These are phyloP conservation scores for Anabas testudineus DNA, from an alignment of 2,797 vertebrate genomes.

Conservation along the genomic window DNA sequence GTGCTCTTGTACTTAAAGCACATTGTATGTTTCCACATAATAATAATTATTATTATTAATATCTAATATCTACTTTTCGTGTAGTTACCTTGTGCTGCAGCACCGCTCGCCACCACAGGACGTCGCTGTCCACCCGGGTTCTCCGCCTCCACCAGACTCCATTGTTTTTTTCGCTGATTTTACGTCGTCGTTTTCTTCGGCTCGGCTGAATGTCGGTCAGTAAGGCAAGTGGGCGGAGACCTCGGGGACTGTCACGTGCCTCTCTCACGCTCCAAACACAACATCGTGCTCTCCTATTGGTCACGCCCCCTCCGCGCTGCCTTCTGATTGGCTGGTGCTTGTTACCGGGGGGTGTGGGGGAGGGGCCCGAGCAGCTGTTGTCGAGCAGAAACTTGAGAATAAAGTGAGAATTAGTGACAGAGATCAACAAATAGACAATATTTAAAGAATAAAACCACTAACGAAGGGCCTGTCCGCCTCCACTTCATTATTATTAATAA, in stretches of 20 bases:
- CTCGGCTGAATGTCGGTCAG: conserved; percentile 79
- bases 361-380: conserved; percentile 23
- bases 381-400: conserved; percentile 36
- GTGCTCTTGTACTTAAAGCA: too few species aligned
- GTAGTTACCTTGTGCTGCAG: too few species aligned
- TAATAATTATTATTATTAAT: too few species aligned
- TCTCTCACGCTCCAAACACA: conserved; percentile 16
- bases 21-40: too few species aligned
- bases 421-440: too few species aligned
- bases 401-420: too few species aligned
- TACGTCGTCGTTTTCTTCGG: conserved; percentile 24
- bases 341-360: conserved; percentile 77
- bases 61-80: too few species aligned
- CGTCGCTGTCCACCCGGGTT: neutral
- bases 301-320: conserved; percentile 74
- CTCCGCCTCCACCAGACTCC: neutral
- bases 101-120: neutral
- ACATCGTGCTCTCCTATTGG: conserved; percentile 67
- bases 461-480: too few species aligned
- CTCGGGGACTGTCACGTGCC: conserved; percentile 39
- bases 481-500: too few species aligned
- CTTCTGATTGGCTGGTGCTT: conserved; percentile 73
- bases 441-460: too few species aligned
- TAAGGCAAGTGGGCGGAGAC: conserved; percentile 78
- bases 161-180: neutral